Conservation (phyloP, 2,113 vertebrate genomes). For the Ceuthmochares aereus region DNA sequence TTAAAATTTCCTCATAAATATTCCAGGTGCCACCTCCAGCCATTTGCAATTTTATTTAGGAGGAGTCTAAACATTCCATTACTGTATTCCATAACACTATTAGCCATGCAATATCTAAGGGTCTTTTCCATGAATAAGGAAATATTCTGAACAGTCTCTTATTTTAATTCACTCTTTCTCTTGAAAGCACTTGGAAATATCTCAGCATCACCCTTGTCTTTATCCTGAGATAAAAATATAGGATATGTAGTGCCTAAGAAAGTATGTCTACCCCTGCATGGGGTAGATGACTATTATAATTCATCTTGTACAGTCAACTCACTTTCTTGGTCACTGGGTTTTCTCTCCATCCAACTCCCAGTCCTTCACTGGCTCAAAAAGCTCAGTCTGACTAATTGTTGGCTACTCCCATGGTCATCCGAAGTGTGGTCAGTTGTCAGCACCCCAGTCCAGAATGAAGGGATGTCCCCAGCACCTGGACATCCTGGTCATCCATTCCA, state of each 20-base stretch:
- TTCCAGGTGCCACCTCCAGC: neutral
- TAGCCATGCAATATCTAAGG: neutral
- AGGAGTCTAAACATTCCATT: neutral
- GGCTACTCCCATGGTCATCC: no score
- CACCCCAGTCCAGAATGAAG: neutral
- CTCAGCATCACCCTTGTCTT: neutral
- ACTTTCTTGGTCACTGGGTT: neutral
- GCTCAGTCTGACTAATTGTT: neutral
- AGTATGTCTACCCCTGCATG: neutral
- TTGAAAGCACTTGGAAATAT: neutral
- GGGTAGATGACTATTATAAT: neutral
- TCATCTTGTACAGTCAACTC: neutral
- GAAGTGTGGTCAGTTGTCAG: neutral
- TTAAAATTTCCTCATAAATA: neutral
- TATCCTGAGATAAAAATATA: neutral
- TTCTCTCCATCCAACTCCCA: neutral
- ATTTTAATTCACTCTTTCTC: neutral
- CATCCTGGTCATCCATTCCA: neutral
- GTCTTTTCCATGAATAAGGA: neutral
- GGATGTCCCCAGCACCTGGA: neutral
- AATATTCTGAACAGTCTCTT: neutral
- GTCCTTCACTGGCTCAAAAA: neutral
- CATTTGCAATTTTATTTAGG: neutral
- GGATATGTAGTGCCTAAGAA: neutral
- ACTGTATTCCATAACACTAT: neutral